phyloP scores from a whole-genome alignment of 2,113 vertebrate genomes.

The Pogonocichla stellata region DNA sequence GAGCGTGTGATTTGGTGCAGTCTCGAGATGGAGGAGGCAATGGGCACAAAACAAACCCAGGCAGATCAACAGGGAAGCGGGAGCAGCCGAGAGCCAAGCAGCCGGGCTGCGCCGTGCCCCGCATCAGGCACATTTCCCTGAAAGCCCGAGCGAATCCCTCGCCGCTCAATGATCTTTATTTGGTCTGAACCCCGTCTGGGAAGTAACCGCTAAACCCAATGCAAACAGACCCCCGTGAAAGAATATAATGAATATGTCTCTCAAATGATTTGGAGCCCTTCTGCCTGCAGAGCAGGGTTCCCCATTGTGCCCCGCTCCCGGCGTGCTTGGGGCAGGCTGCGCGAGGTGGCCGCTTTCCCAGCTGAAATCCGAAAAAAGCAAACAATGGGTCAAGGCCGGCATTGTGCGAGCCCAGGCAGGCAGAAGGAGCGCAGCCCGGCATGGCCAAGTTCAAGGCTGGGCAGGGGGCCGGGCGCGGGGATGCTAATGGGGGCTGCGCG shows the following conservation, averaged over 20 bases:
- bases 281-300: conserved; percentile 46
- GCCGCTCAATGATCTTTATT: conserved; percentile 42
- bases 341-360: conserved; percentile 56
- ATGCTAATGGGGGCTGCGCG: conserved; percentile 36
- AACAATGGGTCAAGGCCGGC: conserved; percentile 57
- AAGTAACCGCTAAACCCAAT: conserved; percentile 57
- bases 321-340: conserved; percentile 31
- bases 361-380: conserved; percentile 52
- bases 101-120: not conserved
- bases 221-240: conserved; percentile 62
- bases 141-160: conserved; percentile 21
- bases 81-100: not conserved
- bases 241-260: conserved; percentile 63
- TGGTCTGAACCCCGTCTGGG: conserved; percentile 56
- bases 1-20: conserved; percentile 26
- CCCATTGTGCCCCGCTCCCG: conserved; percentile 24
- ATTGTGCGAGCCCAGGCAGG: conserved; percentile 58
- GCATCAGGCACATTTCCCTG: conserved; percentile 37
- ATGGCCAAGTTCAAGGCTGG: conserved; percentile 71
- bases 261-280: conserved; percentile 53
- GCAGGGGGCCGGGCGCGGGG: conserved; percentile 31
- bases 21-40: not conserved
- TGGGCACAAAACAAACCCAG: not conserved
- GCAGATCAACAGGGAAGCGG: not conserved
- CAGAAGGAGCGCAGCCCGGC: conserved; percentile 47